Conservation (phyloP, 1,140 invertebrate genomes). For the Aphelenchoides besseyi region DNA sequence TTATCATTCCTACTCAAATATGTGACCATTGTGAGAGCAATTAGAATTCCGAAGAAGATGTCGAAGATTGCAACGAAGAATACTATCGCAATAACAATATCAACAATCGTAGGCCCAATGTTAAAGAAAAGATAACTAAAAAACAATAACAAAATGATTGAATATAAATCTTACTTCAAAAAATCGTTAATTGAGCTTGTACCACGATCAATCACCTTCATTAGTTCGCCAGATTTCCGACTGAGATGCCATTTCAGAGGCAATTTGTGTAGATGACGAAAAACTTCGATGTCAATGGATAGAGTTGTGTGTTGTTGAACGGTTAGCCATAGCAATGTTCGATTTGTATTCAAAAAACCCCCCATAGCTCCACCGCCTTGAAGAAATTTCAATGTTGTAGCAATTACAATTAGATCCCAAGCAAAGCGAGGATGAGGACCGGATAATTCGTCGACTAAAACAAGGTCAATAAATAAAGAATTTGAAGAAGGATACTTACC, state of each 20-base stretch:
- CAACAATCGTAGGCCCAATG: constrained; percentile 83
- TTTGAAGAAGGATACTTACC: constrained; percentile 62
- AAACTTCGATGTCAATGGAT: constrained; percentile 72
- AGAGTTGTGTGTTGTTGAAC: constrained; percentile 91
- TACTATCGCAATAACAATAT: constrained; percentile 85
- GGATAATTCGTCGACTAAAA: constrained; percentile 52
- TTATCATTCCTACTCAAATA: constrained; percentile 77
- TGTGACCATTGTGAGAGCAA: constrained; percentile 82
- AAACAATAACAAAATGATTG: constrained; percentile 67
- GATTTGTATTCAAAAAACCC: constrained; percentile 82
- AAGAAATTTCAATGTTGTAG: constrained; percentile 81
- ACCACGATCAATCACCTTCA: constrained; percentile 87
- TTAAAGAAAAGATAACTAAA: constrained; percentile 67
- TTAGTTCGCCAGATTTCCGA: constrained; percentile 89
- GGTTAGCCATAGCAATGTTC: constrained; percentile 86
- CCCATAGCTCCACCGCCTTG: constrained; percentile 70
- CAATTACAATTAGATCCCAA: constrained; percentile 83
- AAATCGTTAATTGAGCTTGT: constrained; percentile 89
- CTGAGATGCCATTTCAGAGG: constrained; percentile 76
- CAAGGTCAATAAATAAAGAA: constrained; percentile 33
- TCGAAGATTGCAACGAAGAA: constrained; percentile 85
- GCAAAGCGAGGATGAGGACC: constrained; percentile 67
- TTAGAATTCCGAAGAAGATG: constrained; percentile 86
- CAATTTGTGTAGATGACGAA: constrained; percentile 62
- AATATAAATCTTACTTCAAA: constrained; percentile 70